These are phyloP conservation scores for Ephialtes manifestator DNA, from an alignment of 2,888 invertebrate species.

Conservation along the genomic window DNA sequence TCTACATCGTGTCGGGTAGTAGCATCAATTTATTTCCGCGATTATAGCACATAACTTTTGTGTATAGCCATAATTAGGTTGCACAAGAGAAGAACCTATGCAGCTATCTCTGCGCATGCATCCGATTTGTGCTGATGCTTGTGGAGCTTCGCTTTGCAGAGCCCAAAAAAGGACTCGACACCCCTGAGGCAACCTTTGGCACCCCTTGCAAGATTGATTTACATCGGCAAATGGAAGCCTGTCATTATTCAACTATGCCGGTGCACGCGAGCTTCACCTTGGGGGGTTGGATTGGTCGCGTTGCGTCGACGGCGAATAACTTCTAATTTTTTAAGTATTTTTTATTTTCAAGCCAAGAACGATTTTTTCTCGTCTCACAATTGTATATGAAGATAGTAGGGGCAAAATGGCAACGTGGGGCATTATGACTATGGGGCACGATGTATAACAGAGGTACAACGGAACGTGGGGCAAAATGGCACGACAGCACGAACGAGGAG, in stretches of 20 bases:
- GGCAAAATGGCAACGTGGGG: too few species aligned
- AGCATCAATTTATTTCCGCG: not conserved
- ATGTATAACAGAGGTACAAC: too few species aligned
- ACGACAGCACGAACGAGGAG: too few species aligned
- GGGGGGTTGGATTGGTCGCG: slow-evolving; percentile 69
- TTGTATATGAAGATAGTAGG: not conserved
- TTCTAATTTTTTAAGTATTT: slow-evolving; percentile 30
- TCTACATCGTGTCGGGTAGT: slow-evolving; percentile 9
- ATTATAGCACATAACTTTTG: not conserved
- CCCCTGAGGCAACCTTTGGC: slow-evolving; percentile 17
- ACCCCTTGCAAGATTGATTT: slow-evolving; percentile 69
- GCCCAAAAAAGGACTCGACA: not conserved
- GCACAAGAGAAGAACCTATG: slow-evolving; percentile 23
- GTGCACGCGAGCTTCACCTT: slow-evolving; percentile 79
- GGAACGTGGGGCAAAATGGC: too few species aligned
- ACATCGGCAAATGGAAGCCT: slow-evolving; percentile 74
- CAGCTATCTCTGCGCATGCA: slow-evolving; percentile 16
- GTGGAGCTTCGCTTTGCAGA: not conserved
- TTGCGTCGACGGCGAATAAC: slow-evolving; percentile 41
- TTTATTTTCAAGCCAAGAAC: not conserved
- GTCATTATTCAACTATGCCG: slow-evolving; percentile 79
- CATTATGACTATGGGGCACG: too few species aligned
- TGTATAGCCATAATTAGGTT: slow-evolving; percentile 11
- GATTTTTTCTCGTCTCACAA: not conserved
- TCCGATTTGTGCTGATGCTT: not conserved